A percentile compares a stretch with the other conserved stretches of the same genome.
Evolutionary conservation across 2,888 invertebrate genomes (phyloP).

Genomic region (Tenthredo livida): DNA sequence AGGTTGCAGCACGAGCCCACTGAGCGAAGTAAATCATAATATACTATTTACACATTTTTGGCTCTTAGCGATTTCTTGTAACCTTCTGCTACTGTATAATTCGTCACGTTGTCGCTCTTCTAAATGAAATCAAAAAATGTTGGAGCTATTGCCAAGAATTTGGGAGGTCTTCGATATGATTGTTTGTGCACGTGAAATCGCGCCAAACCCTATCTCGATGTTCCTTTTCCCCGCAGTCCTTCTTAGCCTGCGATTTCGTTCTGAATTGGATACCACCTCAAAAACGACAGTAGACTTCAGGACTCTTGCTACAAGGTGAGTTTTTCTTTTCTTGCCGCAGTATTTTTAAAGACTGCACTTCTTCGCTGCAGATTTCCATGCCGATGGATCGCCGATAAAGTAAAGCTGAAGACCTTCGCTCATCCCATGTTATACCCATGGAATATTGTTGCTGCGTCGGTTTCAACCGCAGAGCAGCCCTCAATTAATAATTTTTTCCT

Average conservation of each 20-base stretch:
- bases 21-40: too few species aligned
- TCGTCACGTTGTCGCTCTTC: neutral
- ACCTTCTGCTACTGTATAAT: neutral
- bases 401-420: conserved; percentile 20
- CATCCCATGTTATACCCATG: neutral
- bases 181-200: neutral
- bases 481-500: conserved; percentile 15
- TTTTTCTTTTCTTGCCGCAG: neutral
- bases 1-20: too few species aligned
- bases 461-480: conserved; percentile 23
- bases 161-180: too few species aligned
- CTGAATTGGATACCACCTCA: neutral
- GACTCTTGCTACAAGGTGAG: neutral
- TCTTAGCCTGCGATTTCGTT: neutral
- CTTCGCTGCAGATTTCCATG: conserved; percentile 2
- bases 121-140: neutral
- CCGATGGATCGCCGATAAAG: neutral
- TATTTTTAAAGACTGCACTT: conserved; percentile 7
- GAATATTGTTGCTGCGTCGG: neutral
- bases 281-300: neutral
- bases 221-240: neutral
- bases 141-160: too few species aligned
- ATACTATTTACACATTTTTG: too few species aligned
- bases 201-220: neutral
- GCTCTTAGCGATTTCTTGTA: neutral